Percentiles rank a stretch among this genome's conserved stretches.
These are phyloP conservation scores for Pecten maximus DNA, from an alignment of 2,888 invertebrate genomes.

Conservation along the genomic window DNA sequence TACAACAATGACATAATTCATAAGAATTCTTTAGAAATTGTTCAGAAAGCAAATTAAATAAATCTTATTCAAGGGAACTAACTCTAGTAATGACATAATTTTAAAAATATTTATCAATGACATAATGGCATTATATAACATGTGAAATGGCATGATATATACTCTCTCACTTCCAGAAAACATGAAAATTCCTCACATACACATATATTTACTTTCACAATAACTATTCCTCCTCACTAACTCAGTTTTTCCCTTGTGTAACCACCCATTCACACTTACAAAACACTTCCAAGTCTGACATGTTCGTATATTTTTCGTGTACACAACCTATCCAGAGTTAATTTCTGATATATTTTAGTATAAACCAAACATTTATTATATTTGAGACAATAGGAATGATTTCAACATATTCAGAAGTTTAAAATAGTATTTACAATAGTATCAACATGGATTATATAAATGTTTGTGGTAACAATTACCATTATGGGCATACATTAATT, in stretches of 20 bases:
- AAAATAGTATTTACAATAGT: no score
- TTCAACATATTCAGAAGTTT: no score
- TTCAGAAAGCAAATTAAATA: not conserved
- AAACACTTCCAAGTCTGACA: not conserved
- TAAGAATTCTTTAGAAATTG: not conserved
- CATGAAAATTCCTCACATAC: not conserved
- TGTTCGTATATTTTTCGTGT: not conserved
- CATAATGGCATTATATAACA: not conserved
- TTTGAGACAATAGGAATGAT: no score
- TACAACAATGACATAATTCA: not conserved
- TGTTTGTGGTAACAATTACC: no score
- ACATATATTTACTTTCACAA: not conserved
- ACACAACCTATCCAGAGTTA: not conserved
- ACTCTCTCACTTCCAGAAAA: not conserved
- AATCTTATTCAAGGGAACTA: not conserved
- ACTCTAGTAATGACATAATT: constrained; percentile 20
- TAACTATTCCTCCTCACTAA: no score
- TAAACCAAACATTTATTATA: no score
- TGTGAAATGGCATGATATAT: not conserved
- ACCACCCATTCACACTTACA: not conserved
- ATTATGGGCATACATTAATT: no score
- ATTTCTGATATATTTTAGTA: no score
- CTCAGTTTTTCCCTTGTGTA: no score
- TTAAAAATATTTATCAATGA: constrained; percentile 12
- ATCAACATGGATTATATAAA: no score